Base-by-base conservation (phyloP, 2,797 vertebrate species). In the Thripadectes ignobilis region DNA sequence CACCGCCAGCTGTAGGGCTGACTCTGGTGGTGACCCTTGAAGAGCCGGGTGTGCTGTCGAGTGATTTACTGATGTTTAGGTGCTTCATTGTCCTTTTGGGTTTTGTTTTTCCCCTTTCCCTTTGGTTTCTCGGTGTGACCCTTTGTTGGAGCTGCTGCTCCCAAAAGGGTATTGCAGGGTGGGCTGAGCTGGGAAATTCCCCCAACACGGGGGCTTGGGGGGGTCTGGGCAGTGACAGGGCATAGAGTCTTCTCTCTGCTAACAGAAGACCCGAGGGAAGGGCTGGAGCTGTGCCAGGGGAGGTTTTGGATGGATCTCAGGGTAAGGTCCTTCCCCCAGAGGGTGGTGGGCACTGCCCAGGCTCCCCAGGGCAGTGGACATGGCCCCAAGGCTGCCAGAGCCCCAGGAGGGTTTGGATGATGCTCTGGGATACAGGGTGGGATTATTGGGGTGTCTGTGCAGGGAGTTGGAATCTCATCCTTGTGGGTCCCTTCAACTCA, bases 61-160 rank as follows among this genome's bases (percentile, higher is more conserved):
- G 49, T 90, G 94, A 94, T 95, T 77, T 95, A 79, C 51, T 7
- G 82, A 27, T 27, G 12, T 51, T 84, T 52, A 61, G 93, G 75
- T 55, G 75, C 63, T 80, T 84, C 38, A 3, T 80, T 89, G 82
- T 55, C 90, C 52, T 76, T 46, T 39, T 1, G 54, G 65, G 26
- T 19, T 30, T 41, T 49, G 29, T 16, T 23, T 8, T 9, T 8
- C 23, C 75, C 23, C 75, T 14, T n/a, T 78, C 67, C 20, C 14
- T 59, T 73, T 84, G 52, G 74, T 51, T 74, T 84, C 78, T 87
- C 7, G 7, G 32, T 29, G 39, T 30, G 39, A 55, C 17, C n/a
- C 18, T 57, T 73, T 62, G 75, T 39, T 20, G 46, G 51, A 63
- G 71, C 49, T 2, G 43, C 63, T 34, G 48, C 81, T 89, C 26